Conservation (phyloP, 2,888 invertebrate genomes). For the Odontocerum albicorne region DNA sequence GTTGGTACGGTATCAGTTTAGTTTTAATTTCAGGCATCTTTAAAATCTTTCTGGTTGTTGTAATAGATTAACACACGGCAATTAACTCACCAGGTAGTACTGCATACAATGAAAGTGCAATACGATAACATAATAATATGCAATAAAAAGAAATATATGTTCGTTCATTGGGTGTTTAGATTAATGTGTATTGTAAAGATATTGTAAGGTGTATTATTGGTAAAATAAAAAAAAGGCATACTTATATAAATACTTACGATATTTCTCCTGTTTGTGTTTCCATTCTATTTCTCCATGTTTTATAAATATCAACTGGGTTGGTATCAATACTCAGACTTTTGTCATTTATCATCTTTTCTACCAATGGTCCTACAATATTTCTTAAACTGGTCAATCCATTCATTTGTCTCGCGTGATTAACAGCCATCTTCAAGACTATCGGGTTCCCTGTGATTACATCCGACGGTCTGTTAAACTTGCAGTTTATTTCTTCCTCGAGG, state of each 20-base stretch:
- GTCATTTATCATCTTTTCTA: constrained; percentile 66
- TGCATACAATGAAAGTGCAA: too few relatives aligned
- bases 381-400: constrained; percentile 68
- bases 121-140: too few relatives aligned
- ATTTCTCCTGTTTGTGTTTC: constrained; percentile 75
- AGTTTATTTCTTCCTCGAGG: constrained; percentile 74
- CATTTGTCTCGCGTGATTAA: constrained; percentile 69
- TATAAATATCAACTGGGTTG: constrained; percentile 76
- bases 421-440: constrained; percentile 73
- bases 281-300: constrained; percentile 73
- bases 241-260: constrained; percentile 53
- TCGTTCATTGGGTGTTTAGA: too few relatives aligned
- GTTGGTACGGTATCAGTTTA: too few relatives aligned
- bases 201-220: neutral
- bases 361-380: constrained; percentile 69
- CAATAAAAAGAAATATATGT: too few relatives aligned
- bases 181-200: neutral
- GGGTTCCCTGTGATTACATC: constrained; percentile 74
- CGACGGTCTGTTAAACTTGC: constrained; percentile 68
- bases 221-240: constrained; percentile 4
- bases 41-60: too few relatives aligned
- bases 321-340: constrained; percentile 70
- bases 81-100: too few relatives aligned
- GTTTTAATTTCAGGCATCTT: too few relatives aligned
- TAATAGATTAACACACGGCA: too few relatives aligned